Base-by-base conservation (phyloP, 2,797 vertebrate genomes). In the Syngnathus rostellatus region DNA sequence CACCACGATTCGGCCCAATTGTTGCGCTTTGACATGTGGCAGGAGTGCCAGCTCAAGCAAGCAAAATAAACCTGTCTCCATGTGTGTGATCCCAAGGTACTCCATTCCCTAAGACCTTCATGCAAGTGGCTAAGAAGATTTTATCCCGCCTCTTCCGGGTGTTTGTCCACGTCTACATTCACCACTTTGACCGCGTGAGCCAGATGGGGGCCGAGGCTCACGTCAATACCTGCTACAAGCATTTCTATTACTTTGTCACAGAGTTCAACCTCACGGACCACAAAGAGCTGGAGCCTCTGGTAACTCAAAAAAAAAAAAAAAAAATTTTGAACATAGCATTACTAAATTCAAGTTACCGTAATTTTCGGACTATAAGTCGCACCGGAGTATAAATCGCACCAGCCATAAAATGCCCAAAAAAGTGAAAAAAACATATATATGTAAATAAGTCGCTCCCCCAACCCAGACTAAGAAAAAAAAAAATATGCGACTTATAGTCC, bases 141-240 rank as follows among this genome's bases (percentile, higher is more conserved):
- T 91, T 99, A 74, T 98, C 95, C 0, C 92, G 96, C 69, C 93
- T 99, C 12, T 99, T 99, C 88, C 92, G 97, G 0, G 96, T 99
- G 65, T 99, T 99, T 12, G 96, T 99, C 60, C 97, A 99, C 0
- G 97, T 99, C 78, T 99, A 99, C 89, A 99, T 99, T 85, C 97
- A 99, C 86, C 97, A 98, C 79, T 99, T 99, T 0, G 97, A 99
- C 85, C 90, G 95, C 0, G 94, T 99, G 64, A 93, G 92, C 65
- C 94, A 96, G 83, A 94, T 99, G 94, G 96, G 96, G 19, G 95
- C 96, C 0, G 96, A 99, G 83, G 97, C 97, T 16, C 97, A 99
- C 0, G 95, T 99, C 66, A 99, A 99, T 81, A 99, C 96, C 81
- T 99, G 97, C 91, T 99, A 99, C 91, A 99, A 99, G 90, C 97